These are phyloP conservation scores for Bufo bufo DNA, from an alignment of 2,113 vertebrate genomes.

Conservation along the genomic window DNA sequence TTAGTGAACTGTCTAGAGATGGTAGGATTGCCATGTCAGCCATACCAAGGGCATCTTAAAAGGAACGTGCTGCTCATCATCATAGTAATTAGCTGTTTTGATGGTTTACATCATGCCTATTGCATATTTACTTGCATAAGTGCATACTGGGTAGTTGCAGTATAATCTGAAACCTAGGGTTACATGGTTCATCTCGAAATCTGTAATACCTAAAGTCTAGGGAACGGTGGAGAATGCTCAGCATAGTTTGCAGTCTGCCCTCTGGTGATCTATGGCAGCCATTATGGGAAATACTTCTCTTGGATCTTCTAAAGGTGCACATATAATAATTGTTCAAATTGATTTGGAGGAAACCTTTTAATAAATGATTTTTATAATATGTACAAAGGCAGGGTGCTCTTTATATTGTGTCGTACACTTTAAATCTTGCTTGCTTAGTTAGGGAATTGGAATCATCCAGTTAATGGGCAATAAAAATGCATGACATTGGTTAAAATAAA, in stretches of 20 bases:
- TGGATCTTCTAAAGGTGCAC: not conserved
- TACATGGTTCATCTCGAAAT: not conserved
- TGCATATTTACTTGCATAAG: not conserved
- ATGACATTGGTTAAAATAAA: too few relatives aligned
- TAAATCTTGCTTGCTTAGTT: too few relatives aligned
- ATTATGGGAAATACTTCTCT: not conserved
- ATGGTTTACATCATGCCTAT: not conserved
- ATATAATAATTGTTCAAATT: not conserved
- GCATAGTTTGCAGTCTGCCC: not conserved
- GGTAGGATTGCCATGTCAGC: not conserved
- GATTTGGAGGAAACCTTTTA: not conserved
- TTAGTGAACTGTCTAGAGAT: not conserved
- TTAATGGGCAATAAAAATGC: too few relatives aligned
- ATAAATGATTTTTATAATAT: not conserved
- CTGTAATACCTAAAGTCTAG: not conserved
- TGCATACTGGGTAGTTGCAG: too few relatives aligned
- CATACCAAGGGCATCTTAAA: not conserved
- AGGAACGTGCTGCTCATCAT: not conserved
- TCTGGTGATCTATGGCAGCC: not conserved
- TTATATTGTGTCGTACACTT: too few relatives aligned
- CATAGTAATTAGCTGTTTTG: not conserved
- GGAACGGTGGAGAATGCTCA: not conserved
- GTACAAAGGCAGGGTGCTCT: not conserved
- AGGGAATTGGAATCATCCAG: too few relatives aligned
- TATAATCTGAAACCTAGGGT: too few relatives aligned